These are phyloP conservation scores for Danio aesculapii DNA, from an alignment of 2,797 vertebrate species.

Conservation along the genomic window DNA sequence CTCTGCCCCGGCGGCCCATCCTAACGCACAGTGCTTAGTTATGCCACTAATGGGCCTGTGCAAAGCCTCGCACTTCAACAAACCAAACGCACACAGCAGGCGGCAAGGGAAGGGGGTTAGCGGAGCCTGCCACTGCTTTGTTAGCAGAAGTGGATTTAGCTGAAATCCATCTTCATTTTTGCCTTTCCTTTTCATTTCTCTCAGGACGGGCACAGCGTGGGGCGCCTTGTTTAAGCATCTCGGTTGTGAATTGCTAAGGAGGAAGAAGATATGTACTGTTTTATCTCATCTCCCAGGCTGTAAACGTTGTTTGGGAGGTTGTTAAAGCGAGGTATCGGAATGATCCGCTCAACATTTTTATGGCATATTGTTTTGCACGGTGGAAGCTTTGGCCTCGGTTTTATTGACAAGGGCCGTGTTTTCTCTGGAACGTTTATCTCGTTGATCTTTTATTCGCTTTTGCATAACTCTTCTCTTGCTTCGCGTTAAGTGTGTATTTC, in stretches of 20 bases:
- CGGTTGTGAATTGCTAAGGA: conserved; percentile 2
- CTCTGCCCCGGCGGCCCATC: conserved; percentile 60
- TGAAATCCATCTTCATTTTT: conserved; percentile 61
- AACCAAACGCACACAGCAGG: conserved; percentile 46
- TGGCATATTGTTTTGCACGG: conserved; percentile 31
- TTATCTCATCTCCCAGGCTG: conserved; percentile 36
- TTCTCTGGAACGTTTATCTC: conserved; percentile 7
- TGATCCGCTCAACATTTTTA: conserved; percentile 15
- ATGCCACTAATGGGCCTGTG: conserved; percentile 52
- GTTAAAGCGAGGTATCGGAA: conserved; percentile 9
- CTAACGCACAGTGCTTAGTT: conserved; percentile 53
- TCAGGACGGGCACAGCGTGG: conserved; percentile 36
- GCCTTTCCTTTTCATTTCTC: conserved; percentile 44
- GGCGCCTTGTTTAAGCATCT: conserved; percentile 33
- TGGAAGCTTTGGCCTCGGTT: conserved; percentile 24
- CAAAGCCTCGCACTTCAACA: conserved; percentile 39
- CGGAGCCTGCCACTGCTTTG: conserved; percentile 46
- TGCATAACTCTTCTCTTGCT: not conserved
- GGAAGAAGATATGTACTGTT: conserved; percentile 17
- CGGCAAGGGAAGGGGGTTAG: not conserved
- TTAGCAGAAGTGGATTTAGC: conserved; percentile 53
- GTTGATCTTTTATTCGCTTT: conserved; percentile 1
- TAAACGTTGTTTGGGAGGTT: conserved; percentile 17
- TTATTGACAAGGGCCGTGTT: conserved; percentile 29
- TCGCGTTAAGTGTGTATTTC: not conserved